These are phyloP conservation scores for Solenopsis invicta DNA, from an alignment of 1,140 invertebrate species.

Conservation along the genomic window DNA sequence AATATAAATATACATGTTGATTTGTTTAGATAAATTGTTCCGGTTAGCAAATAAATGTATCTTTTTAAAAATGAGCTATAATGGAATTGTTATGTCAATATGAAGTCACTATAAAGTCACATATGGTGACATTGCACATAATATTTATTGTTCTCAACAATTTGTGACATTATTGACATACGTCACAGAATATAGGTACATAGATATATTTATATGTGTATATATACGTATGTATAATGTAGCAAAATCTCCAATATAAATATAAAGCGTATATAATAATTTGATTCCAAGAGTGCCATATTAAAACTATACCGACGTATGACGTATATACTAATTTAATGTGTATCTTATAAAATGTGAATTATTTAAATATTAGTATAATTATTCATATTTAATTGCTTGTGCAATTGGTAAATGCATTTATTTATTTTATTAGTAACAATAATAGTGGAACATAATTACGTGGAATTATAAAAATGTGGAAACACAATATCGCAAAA, in stretches of 20 bases:
- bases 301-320: conserved; percentile 40
- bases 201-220: conserved; percentile 54
- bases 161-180: conserved; percentile 60
- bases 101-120: background rate
- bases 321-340: background rate
- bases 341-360: conserved; percentile 47
- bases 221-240: conserved; percentile 72
- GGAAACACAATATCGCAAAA: background rate
- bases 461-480: background rate
- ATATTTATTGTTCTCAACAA: conserved; percentile 73
- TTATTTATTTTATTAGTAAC: conserved; percentile 33
- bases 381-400: conserved; percentile 15
- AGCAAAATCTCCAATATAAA: conserved; percentile 78
- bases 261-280: conserved; percentile 72
- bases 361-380: conserved; percentile 14
- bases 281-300: conserved; percentile 21
- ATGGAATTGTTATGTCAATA: no score
- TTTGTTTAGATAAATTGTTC: no score
- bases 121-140: conserved; percentile 36
- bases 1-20: no score
- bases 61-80: no score
- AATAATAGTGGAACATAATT: background rate
- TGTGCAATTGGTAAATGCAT: conserved; percentile 55
- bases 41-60: no score
- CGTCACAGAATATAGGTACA: conserved; percentile 51